Base-by-base conservation (phyloP, 2,797 vertebrate genomes). In the Delichon dasypus region DNA sequence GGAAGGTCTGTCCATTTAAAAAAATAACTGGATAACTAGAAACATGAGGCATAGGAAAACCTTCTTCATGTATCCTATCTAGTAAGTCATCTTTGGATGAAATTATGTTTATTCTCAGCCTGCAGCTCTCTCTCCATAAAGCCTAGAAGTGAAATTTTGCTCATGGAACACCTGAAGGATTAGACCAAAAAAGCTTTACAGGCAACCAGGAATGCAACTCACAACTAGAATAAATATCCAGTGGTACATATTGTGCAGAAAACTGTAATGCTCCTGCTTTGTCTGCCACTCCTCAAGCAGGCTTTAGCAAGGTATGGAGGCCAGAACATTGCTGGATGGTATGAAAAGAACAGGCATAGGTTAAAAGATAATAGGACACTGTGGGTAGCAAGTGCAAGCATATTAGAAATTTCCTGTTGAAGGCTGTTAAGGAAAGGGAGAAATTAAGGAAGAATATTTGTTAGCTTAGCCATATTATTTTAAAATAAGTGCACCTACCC, bases 391-490 rank as follows among this genome's bases (percentile, higher is more conserved):
- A n/a, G n/a, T n/a, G 42, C 27, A 72, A 55, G 22, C 0, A 0
- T 38, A 71, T 54, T 74, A 65, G 14, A 53, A 38, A 61, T 68
- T 84, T 81, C 66, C 51, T 54, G 21, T 65, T 86, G 36, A 81
- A 94, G 29, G n/a, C 58, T 51, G 32, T 20, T n/a, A 66, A 13
- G 36, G 23, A 85, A 71, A 77, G 9, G 16, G 45, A 82, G 14
- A 70, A 84, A 68, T 61, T 44, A 84, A 88, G 18, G 18, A 75
- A 81, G 74, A 75, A n/a, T 30, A 78, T 58, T 76, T 20, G 16
- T 73, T 87, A 71, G 10, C 44, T 85, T 87, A 87, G 29, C 11
- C 44, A 58, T 70, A 79, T 79, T 70, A 79, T 79, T 87, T 87
- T 22, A 62, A 81, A 61, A 77, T 53, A 51, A 86, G 77, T 74